These are phyloP conservation scores for Enoplosus armatus DNA, from an alignment of 2,797 vertebrate genomes.

Conservation along the genomic window DNA sequence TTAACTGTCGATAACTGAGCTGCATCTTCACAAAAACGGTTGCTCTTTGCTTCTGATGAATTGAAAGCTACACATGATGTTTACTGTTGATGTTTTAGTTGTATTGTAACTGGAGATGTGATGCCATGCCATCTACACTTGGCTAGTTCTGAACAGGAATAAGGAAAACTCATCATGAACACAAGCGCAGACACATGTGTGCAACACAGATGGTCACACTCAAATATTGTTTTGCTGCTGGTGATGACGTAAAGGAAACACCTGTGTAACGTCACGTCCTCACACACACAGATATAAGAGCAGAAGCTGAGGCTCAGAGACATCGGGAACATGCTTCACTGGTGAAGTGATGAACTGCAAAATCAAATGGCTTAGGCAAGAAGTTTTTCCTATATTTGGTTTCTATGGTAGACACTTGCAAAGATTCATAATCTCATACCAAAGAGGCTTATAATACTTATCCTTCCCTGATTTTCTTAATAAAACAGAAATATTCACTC, in stretches of 20 bases:
- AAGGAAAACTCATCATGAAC: constrained; percentile 14
- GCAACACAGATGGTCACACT: constrained; percentile 69
- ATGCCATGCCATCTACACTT: constrained; percentile 11
- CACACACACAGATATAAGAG: constrained; percentile 23
- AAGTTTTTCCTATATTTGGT: constrained; percentile 13
- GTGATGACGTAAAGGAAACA: constrained; percentile 79
- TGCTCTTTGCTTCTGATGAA: not conserved
- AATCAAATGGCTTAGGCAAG: constrained; percentile 9
- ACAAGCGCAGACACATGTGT: constrained; percentile 25
- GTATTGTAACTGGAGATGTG: constrained; percentile 19
- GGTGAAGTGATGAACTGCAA: constrained; percentile 23
- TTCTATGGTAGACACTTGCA: constrained; percentile 4
- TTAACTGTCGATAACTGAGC: not conserved
- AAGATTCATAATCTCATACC: constrained; percentile 34
- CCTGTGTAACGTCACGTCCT: constrained; percentile 70
- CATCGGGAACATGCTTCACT: constrained; percentile 10
- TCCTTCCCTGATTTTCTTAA: constrained; percentile 12
- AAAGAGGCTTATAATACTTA: constrained; percentile 27
- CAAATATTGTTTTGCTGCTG: constrained; percentile 72
- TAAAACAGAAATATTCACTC: not conserved
- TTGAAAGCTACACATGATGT: not conserved
- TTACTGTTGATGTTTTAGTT: not conserved
- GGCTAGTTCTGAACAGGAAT: constrained; percentile 11
- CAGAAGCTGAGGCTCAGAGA: constrained; percentile 11
- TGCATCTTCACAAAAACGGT: not conserved